Evolutionary conservation across 1,140 invertebrate species (phyloP), one percentile per base, ranked within the genome.

Genomic region (Cryptotermes secundus): DNA sequence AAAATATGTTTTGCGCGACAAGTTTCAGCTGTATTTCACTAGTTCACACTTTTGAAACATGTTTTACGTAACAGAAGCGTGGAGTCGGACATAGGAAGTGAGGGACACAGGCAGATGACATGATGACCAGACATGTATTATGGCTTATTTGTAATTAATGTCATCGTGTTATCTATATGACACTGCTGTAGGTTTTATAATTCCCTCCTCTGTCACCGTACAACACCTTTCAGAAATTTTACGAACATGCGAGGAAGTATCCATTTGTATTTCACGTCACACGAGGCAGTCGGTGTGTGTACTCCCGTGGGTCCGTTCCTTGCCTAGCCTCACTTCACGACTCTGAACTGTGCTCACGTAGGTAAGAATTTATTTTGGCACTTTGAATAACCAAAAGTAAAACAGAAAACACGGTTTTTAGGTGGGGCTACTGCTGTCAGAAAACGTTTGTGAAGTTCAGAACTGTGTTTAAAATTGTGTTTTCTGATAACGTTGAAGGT

Each of bases 141-240:
- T 72, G 31, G 59, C 59, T 72, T 72, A 72, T 72, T 72, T 1
- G 26, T 72, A 72, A 72, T 72, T 72, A 72, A 72, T 72, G 59
- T 72, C 59, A 72, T 26, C 31, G 26, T 72, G 26, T 72, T 72
- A 72, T 72, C 59, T 72, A 72, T 4, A 31, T 72, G 59, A 16
- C 59, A 72, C 59, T 72, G 59, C 26, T 72, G 59, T 72, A 26
- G 59, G 26, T 72, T 72, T 72, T 72, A 72, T 72, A 31, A 72
- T 31, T 31, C 59, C 19, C 53, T 16, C 59, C n/a, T 7, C 1
- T 72, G 59, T 72, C 59, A 72, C n/a, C 14, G 59, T 31, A n/a
- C 10, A 72, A 72, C 26, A 31, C 59, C 4, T 72, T 72, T 31
- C 59, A 31, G 26, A 1, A 3, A 72, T n/a, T 72, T 31, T n/a